Conservation (phyloP, 2,888 invertebrate species). For the Pseudococcus viburni region DNA sequence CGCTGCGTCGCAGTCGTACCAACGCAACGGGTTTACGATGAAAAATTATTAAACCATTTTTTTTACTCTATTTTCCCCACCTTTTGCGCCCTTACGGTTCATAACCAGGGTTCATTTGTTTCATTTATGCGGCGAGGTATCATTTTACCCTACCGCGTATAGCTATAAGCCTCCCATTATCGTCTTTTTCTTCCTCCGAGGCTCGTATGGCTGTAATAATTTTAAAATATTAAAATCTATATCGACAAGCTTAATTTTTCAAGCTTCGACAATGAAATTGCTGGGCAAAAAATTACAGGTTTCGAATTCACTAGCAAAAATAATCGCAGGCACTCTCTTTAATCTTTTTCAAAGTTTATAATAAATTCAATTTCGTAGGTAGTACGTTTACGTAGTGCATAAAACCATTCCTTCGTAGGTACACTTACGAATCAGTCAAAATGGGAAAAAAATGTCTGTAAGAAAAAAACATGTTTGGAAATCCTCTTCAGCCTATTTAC, state of each 20-base stretch:
- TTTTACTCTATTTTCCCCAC: background rate
- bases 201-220: background rate
- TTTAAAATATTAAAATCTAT: background rate
- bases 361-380: background rate
- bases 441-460: too few species aligned
- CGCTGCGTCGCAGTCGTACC: background rate
- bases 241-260: background rate
- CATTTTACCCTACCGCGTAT: background rate
- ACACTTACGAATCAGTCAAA: too few species aligned
- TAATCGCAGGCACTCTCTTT: background rate
- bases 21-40: background rate
- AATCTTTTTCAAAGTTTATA: background rate
- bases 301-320: background rate
- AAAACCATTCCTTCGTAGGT: too few species aligned
- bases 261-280: background rate
- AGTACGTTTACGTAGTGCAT: too few species aligned
- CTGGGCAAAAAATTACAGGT: background rate
- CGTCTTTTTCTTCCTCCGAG: background rate
- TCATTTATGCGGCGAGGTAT: background rate
- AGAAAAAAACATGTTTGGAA: background rate
- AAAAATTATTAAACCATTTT: constrained; percentile 42
- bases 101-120: constrained; percentile 9
- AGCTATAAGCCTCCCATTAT: background rate
- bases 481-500: background rate
- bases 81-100: background rate